Conservation (phyloP, 2,797 vertebrate species). For the Zenarchopterus dispar region DNA sequence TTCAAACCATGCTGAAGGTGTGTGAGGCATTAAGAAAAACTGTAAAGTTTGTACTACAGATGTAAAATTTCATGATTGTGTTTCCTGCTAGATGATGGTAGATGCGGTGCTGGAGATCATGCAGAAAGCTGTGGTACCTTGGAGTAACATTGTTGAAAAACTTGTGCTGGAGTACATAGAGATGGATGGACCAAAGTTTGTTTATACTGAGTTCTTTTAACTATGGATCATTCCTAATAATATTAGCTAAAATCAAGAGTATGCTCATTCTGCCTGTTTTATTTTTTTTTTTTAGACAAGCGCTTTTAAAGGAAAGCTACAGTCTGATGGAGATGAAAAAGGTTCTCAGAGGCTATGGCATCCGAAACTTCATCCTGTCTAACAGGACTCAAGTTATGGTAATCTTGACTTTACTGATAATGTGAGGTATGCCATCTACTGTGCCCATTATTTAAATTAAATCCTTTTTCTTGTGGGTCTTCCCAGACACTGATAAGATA, state of each 20-base stretch:
- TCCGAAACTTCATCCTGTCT: constrained; percentile 90
- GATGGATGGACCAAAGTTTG: constrained; percentile 94
- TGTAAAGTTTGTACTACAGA: not conserved
- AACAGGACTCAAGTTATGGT: constrained; percentile 90
- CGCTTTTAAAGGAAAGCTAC: constrained; percentile 92
- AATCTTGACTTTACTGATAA: not conserved
- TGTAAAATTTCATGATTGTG: constrained; percentile 11
- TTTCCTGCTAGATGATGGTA: constrained; percentile 87
- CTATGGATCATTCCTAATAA: not conserved
- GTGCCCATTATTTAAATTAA: not conserved
- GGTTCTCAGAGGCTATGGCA: constrained; percentile 90
- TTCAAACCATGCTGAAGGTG: not conserved
- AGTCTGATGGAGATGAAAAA: constrained; percentile 95
- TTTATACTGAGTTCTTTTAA: not conserved
- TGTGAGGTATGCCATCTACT: not conserved
- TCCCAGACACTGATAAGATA: constrained; percentile 88
- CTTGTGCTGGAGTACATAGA: constrained; percentile 91
- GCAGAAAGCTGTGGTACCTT: constrained; percentile 92
- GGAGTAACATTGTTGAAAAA: constrained; percentile 90
- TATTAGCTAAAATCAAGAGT: not conserved
- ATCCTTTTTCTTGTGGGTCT: not conserved
- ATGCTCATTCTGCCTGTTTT: constrained; percentile 8
- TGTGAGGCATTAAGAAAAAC: not conserved
- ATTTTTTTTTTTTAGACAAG: constrained; percentile 80
- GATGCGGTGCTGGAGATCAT: constrained; percentile 95